A percentile compares a stretch with the other conserved stretches of the same genome.
phyloP scores from a whole-genome alignment of 1,140 invertebrate genomes.

The Listronotus oregonensis region DNA sequence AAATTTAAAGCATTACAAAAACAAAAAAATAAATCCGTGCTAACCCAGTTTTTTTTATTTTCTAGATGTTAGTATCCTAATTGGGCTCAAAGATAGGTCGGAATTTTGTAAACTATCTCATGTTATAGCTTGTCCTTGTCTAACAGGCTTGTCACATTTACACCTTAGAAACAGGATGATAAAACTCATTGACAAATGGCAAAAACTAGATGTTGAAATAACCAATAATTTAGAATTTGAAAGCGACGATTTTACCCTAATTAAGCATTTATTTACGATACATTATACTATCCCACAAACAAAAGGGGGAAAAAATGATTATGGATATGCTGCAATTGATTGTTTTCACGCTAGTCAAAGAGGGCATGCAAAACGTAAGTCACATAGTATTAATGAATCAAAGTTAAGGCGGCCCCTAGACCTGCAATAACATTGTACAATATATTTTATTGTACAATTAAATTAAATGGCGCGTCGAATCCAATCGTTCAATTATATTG shows the following conservation, averaged over 20 bases:
- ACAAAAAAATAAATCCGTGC: too few relatives aligned
- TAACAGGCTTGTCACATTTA: conserved; percentile 47
- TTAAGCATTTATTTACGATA: conserved; percentile 62
- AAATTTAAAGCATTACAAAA: too few relatives aligned
- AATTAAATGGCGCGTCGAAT: too few relatives aligned
- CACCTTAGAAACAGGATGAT: conserved; percentile 43
- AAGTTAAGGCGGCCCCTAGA: too few relatives aligned
- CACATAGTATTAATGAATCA: too few relatives aligned
- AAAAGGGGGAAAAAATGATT: conserved; percentile 55
- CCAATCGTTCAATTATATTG: too few relatives aligned
- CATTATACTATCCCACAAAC: conserved; percentile 55
- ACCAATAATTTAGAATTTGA: conserved; percentile 55
- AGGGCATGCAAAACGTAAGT: conserved; percentile 62
- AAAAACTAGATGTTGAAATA: conserved; percentile 53
- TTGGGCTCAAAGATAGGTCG: not conserved
- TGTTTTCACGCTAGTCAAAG: conserved; percentile 76
- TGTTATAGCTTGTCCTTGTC: conserved; percentile 34
- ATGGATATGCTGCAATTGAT: conserved; percentile 67
- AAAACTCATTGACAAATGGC: conserved; percentile 57
- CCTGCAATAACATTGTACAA: too few relatives aligned
- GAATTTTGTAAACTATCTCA: not conserved
- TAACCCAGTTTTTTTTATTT: too few relatives aligned
- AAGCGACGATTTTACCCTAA: conserved; percentile 67
- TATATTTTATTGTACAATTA: too few relatives aligned
- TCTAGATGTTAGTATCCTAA: not conserved